These are phyloP conservation scores for Nestor notabilis DNA, from an alignment of 2,113 vertebrate species.

Conservation along the genomic window DNA sequence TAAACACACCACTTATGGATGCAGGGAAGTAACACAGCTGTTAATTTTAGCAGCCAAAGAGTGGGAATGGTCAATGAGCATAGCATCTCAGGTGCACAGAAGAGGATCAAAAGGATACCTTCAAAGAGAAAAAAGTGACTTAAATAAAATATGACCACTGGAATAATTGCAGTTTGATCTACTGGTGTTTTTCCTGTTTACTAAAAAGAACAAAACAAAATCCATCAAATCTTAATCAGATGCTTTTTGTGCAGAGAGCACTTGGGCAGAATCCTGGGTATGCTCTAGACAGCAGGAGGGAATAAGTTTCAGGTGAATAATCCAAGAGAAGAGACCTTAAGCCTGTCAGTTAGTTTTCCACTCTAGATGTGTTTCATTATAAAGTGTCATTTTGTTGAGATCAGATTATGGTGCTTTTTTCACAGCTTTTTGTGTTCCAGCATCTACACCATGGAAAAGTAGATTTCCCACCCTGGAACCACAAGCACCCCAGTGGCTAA, in stretches of 20 bases:
- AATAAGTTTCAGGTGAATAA: not conserved
- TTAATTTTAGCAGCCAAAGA: not conserved
- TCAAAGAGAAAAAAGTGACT: slow-evolving; percentile 20
- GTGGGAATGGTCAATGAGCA: not conserved
- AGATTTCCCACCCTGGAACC: not conserved
- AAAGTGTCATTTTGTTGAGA: not conserved
- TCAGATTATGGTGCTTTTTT: not conserved
- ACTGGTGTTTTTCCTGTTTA: not conserved
- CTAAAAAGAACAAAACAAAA: slow-evolving; percentile 24
- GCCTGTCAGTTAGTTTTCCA: not conserved
- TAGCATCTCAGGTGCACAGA: not conserved
- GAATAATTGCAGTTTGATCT: slow-evolving; percentile 12
- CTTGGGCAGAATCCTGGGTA: not conserved
- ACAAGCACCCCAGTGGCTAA: not conserved
- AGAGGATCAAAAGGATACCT: slow-evolving; percentile 9
- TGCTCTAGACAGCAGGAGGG: not conserved
- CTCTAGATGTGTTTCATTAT: not conserved
- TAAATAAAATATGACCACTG: slow-evolving; percentile 29
- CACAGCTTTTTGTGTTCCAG: not conserved
- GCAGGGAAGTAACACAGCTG: not conserved
- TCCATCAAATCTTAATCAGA: slow-evolving; percentile 3
- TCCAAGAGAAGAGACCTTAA: not conserved
- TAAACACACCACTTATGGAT: not conserved
- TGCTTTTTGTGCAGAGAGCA: not conserved
- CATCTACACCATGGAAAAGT: not conserved